These are phyloP conservation scores for Cynoglossus semilaevis DNA, from an alignment of 2,113 vertebrate species.

Conservation along the genomic window DNA sequence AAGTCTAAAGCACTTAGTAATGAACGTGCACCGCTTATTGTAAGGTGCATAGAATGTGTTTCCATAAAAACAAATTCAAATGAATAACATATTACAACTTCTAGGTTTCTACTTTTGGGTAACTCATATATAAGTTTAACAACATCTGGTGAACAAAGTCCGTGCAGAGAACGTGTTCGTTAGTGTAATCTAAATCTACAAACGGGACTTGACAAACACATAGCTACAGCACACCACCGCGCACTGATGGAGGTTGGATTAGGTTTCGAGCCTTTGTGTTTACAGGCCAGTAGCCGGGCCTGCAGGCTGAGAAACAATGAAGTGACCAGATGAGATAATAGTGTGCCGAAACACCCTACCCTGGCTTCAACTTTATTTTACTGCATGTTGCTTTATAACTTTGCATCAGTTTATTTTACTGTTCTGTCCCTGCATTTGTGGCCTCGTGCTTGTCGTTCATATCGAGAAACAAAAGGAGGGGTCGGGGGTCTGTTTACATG, in stretches of 20 bases:
- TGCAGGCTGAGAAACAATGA: constrained; percentile 28
- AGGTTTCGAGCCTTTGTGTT: constrained; percentile 54
- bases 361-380: constrained; percentile 1
- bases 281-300: constrained; percentile 42
- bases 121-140: neutral
- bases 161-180: constrained; percentile 2
- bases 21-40: too few species aligned
- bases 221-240: constrained; percentile 15
- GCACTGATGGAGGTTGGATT: constrained; percentile 37
- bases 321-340: constrained; percentile 24
- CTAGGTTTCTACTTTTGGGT: neutral
- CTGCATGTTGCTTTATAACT: constrained; percentile 24
- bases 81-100: neutral
- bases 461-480: neutral
- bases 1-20: too few species aligned
- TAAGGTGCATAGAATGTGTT: too few species aligned
- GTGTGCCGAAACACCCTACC: constrained; percentile 1
- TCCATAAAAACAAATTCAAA: neutral
- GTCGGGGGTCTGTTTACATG: neutral
- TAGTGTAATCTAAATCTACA: constrained; percentile 12
- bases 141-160: neutral
- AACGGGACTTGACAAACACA: constrained; percentile 5
- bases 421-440: constrained; percentile 7
- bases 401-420: constrained; percentile 28
- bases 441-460: constrained; percentile 19